Evolutionary conservation across 1,140 invertebrate genomes (phyloP).

Genomic region (Drosophila athabasca): DNA sequence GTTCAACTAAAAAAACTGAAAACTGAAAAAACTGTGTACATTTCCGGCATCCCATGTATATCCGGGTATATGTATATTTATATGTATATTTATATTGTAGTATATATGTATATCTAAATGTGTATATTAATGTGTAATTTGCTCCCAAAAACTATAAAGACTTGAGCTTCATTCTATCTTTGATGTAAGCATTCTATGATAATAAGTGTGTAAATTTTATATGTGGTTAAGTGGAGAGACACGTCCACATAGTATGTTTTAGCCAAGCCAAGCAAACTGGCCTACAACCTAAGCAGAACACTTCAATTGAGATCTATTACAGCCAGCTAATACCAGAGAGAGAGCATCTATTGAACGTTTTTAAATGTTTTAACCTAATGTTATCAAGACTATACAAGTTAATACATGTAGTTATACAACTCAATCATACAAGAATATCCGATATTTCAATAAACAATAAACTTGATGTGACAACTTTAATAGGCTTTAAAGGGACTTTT

Average conservation of each 20-base stretch:
- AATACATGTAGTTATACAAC: constrained; percentile 54
- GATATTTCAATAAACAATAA: constrained; percentile 76
- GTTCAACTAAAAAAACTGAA: constrained; percentile 33
- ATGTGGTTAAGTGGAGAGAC: constrained; percentile 38
- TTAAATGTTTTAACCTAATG: constrained; percentile 60
- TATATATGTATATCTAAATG: constrained; percentile 28
- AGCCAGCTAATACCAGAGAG: constrained; percentile 9
- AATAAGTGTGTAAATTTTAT: constrained; percentile 63
- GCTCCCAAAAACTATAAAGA: constrained; percentile 76
- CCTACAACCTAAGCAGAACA: constrained; percentile 32
- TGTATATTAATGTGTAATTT: constrained; percentile 58
- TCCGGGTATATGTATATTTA: constrained; percentile 33
- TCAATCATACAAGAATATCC: constrained; percentile 52
- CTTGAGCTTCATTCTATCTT: constrained; percentile 80
- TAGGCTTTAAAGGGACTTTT: neutral
- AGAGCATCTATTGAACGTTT: constrained; percentile 50
- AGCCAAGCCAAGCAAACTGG: constrained; percentile 33
- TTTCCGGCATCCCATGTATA: constrained; percentile 39
- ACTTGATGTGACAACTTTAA: constrained; percentile 67
- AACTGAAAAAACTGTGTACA: constrained; percentile 52
- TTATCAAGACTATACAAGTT: constrained; percentile 42
- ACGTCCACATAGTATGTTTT: constrained; percentile 31
- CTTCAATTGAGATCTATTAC: constrained; percentile 20
- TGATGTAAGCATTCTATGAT: constrained; percentile 74
- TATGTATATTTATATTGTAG: neutral